Evolutionary conservation across 2,797 vertebrate genomes (phyloP).

Genomic region (Urocyon cinereoargenteus): DNA sequence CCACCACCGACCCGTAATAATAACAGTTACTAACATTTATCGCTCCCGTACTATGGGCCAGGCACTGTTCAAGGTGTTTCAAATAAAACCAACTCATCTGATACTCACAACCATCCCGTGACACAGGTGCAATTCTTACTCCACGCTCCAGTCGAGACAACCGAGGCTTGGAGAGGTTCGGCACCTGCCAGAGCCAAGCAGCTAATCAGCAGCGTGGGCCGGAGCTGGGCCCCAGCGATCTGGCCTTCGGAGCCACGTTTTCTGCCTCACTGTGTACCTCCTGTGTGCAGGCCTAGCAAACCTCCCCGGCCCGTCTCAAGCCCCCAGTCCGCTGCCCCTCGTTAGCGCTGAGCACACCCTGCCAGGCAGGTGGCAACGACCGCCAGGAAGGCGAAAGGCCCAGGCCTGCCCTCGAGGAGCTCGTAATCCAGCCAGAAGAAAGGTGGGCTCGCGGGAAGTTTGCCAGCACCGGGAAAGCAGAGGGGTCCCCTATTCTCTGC

Average conservation of each 20-base stretch:
- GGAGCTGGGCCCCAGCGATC: neutral
- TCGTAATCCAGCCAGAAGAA: neutral
- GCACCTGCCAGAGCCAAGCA: neutral
- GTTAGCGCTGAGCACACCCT: neutral
- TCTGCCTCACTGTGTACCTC: neutral
- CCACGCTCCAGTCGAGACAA: neutral
- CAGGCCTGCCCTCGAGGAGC: neutral
- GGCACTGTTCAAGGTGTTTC: neutral
- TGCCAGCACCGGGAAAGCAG: neutral
- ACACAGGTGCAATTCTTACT: neutral
- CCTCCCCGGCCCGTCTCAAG: neutral
- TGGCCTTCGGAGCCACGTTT: neutral
- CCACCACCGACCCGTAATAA: accelerated
- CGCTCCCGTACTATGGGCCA: neutral
- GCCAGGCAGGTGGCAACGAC: neutral
- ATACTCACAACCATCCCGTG: neutral
- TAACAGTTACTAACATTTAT: neutral
- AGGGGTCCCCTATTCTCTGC: neutral
- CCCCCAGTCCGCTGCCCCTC: neutral
- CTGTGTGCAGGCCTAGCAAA: neutral
- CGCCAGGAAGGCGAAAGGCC: neutral
- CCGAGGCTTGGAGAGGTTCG: neutral
- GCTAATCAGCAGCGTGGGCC: neutral
- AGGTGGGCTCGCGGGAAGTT: neutral
- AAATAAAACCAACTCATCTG: neutral